A percentile compares a stretch with the other conserved stretches of the same genome.
Evolutionary conservation across 2,113 vertebrate genomes (phyloP).

Genomic region (Neofelis nebulosa): DNA sequence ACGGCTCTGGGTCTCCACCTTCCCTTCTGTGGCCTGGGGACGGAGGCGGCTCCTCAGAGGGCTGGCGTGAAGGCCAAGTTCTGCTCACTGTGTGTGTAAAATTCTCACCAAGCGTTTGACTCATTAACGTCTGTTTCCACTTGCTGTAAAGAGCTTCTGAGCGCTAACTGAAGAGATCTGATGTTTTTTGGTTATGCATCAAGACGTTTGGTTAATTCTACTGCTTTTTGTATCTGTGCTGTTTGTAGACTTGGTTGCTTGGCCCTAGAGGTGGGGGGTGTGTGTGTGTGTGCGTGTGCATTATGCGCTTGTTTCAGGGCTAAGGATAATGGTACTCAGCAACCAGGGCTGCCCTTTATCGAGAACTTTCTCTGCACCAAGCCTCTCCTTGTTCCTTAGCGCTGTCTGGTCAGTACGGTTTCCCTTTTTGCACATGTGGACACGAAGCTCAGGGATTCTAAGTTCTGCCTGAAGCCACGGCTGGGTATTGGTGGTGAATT

Average conservation of each 20-base stretch:
- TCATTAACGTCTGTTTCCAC: fast-evolving
- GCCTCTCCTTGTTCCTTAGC: not conserved
- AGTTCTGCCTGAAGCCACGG: not conserved
- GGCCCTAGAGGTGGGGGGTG: not conserved
- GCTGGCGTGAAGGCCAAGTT: not conserved
- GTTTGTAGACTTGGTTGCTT: not conserved
- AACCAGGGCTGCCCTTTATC: fast-evolving
- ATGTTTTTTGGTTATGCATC: not conserved
- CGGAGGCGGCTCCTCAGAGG: not conserved
- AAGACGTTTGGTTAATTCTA: too few species aligned
- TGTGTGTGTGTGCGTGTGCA: too few species aligned
- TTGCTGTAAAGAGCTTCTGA: not conserved
- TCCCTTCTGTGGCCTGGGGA: not conserved
- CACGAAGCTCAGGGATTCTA: not conserved
- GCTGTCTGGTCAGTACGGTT: not conserved
- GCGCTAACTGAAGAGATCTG: not conserved
- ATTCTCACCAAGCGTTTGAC: too few species aligned
- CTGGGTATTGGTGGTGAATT: not conserved
- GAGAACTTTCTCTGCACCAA: not conserved
- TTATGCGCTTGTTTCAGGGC: not conserved
- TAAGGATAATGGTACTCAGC: fast-evolving
- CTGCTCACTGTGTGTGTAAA: fast-evolving
- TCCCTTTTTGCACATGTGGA: not conserved
- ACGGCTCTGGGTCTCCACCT: fast-evolving
- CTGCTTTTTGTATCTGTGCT: not conserved